These are phyloP conservation scores for Dryobota labecula DNA, from an alignment of 2,888 invertebrate species.

Conservation along the genomic window DNA sequence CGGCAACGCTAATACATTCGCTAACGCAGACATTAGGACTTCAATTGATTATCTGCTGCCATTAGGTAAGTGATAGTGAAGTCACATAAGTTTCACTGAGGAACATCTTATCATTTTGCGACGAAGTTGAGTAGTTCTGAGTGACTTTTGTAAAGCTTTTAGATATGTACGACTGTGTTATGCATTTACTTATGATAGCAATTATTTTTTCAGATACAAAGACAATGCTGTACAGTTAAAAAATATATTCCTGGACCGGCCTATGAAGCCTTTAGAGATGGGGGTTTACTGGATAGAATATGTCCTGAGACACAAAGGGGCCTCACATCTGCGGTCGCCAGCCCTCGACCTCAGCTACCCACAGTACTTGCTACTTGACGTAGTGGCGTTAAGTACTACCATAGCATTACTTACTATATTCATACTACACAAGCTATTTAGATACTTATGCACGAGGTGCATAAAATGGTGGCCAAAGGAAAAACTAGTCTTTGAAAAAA, in stretches of 20 bases:
- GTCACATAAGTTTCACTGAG: background rate
- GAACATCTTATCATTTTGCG: background rate
- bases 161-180: background rate
- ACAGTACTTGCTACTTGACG: slow-evolving; percentile 86
- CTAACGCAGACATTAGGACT: background rate
- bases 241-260: slow-evolving; percentile 90
- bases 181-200: slow-evolving; percentile 21
- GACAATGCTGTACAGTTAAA: slow-evolving; percentile 86
- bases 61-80: background rate
- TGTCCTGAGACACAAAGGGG: slow-evolving; percentile 90
- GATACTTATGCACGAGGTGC: slow-evolving; percentile 84
- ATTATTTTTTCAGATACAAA: slow-evolving; percentile 85
- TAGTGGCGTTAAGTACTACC: slow-evolving; percentile 79
- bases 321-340: slow-evolving; percentile 87
- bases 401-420: slow-evolving; percentile 76
- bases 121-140: background rate
- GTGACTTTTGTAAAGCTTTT: background rate
- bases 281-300: slow-evolving; percentile 92
- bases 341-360: slow-evolving; percentile 85
- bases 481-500: slow-evolving; percentile 81
- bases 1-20: background rate
- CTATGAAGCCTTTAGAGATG: slow-evolving; percentile 90
- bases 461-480: slow-evolving; percentile 86
- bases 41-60: background rate
- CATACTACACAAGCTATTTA: slow-evolving; percentile 82